These are phyloP conservation scores for Eucidaris tribuloides DNA, from an alignment of 35 echinoderm and acorn worm genomes.

Conservation along the genomic window DNA sequence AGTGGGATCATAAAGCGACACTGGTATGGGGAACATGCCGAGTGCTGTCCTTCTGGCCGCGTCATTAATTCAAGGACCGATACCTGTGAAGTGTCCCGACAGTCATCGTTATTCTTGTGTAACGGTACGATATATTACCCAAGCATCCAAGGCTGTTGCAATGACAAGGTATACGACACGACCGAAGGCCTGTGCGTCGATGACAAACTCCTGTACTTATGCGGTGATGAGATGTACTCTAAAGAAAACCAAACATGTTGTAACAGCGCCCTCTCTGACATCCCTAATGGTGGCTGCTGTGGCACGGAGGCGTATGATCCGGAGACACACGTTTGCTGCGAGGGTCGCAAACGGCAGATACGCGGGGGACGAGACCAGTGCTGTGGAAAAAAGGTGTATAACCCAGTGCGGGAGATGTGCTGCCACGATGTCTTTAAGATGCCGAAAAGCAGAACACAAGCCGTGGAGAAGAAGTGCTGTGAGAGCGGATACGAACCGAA, in stretches of 20 bases:
- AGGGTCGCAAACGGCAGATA: neutral
- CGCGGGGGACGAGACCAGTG: slow-evolving; percentile 1
- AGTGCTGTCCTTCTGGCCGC: neutral
- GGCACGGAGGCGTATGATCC: neutral
- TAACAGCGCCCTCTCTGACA: neutral
- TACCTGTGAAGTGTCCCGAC: neutral
- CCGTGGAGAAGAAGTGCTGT: too few species aligned
- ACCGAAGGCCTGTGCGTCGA: neutral
- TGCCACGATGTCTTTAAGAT: neutral
- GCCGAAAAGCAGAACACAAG: neutral
- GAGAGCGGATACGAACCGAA: neutral
- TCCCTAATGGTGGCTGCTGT: slow-evolving; percentile 4
- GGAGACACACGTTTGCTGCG: neutral
- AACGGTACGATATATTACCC: neutral
- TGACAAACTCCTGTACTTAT: neutral
- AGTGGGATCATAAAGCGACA: neutral
- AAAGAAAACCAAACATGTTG: neutral
- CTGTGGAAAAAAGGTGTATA: neutral
- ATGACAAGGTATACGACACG: neutral
- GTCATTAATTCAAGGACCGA: neutral
- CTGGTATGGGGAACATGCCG: neutral
- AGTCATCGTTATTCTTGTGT: too few species aligned
- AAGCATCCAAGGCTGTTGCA: neutral
- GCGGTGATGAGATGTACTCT: neutral
- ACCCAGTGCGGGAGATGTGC: neutral